Base-by-base conservation (phyloP, 2,888 invertebrate species). In the Drosophila subquinaria region DNA sequence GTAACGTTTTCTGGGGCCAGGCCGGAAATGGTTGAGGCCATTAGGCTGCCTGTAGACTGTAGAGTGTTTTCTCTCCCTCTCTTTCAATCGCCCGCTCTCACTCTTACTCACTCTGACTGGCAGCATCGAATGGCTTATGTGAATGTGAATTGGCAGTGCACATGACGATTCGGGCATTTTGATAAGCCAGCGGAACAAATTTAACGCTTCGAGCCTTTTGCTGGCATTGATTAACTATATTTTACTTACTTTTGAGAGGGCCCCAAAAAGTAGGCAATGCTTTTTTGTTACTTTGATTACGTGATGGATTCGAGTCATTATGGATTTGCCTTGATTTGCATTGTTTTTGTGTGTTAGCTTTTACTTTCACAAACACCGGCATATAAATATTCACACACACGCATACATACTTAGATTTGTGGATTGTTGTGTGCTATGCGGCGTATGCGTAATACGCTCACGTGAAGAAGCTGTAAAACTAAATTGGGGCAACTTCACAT, bases 1-100 rank as follows among this genome's bases (percentile, higher is more conserved):
- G 82, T 87, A 89, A 89, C 84, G 88, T 73, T 88, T 86, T 86
- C 70, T 73, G 88, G 84, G 48, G n/a, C 36, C 57, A 35, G 57
- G 69, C 84, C 89, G 84, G 84, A 85, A 85, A 85, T 85, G 84
- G 84, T 74, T 84, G 78, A 89, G 73, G 89, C 84, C 84, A 85
- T 85, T 85, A 85, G 83, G 88, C 72, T 36, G 36, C 5, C 36
- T 23, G 23, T 23, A 23, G 36, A 36, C 5, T 30, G 30, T n/a
- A 13, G 13, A 36, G 36, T 36, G 36, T 13, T 36, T 5, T 36
- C 13, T 36, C 36, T 36, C 4, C 4, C 36, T 36, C 36, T 36
- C 13, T 5, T 13, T 36, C 36, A 4, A 1, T 11, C 35, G 13
- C 13, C 11, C 35, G 4, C 36, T 13, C 36, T 4, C 4, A 23